phyloP scores from a whole-genome alignment of 2,888 invertebrate genomes.

The Lithophane socia region DNA sequence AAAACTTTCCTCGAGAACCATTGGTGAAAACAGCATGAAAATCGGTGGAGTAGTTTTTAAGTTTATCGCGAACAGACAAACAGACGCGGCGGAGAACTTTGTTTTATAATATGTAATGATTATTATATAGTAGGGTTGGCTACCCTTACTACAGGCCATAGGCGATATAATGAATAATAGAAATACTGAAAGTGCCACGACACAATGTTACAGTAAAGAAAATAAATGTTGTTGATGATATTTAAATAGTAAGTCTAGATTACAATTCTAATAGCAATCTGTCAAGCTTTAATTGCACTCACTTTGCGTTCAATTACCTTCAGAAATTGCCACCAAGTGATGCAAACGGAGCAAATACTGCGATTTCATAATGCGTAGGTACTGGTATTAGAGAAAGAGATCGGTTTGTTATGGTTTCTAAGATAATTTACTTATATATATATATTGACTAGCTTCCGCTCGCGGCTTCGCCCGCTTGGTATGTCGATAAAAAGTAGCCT shows the following conservation, averaged over 20 bases:
- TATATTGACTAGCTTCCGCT: no score
- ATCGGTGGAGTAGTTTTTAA: no score
- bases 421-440: constrained; percentile 11
- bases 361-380: constrained; percentile 58
- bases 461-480: no score
- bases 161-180: background rate
- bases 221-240: background rate
- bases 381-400: constrained; percentile 33
- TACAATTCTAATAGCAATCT: constrained; percentile 26
- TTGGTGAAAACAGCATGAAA: no score
- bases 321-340: constrained; percentile 56
- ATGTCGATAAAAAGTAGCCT: no score
- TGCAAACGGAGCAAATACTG: constrained; percentile 63
- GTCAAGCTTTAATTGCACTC: constrained; percentile 22
- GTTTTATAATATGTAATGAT: no score
- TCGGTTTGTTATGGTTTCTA: constrained; percentile 34
- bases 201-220: background rate
- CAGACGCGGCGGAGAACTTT: no score
- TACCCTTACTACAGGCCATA: background rate
- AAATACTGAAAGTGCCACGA: background rate
- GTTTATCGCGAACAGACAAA: no score
- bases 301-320: constrained; percentile 44
- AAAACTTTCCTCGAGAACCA: no score
- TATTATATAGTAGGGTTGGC: no score
- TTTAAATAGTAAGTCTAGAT: constrained; percentile 15